A percentile compares a stretch with the other conserved stretches of the same genome.
Evolutionary conservation across 1,140 invertebrate species (phyloP).

Genomic region (Drosophila bifasciata): DNA sequence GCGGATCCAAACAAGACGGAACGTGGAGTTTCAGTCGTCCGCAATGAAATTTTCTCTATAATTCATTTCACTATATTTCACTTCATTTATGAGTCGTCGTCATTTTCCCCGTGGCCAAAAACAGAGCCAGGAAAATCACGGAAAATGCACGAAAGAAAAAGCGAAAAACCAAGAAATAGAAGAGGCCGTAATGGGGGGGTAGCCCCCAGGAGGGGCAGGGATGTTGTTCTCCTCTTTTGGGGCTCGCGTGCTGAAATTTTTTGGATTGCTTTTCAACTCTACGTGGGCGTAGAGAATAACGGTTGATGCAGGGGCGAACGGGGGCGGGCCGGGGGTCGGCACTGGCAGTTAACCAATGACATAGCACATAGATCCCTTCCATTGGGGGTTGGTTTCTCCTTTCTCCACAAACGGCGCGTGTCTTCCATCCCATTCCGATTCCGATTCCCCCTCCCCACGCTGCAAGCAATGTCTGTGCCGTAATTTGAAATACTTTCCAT

Average conservation of each 20-base stretch:
- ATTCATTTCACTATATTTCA: conserved; percentile 69
- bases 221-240: conserved; percentile 5
- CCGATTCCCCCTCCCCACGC: background rate
- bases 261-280: conserved; percentile 70
- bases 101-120: conserved; percentile 45
- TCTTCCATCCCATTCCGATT: conserved; percentile 8
- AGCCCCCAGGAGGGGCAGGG: no score
- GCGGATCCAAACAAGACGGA: conserved; percentile 9
- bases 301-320: no score
- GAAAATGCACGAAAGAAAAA: conserved; percentile 13
- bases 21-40: conserved; percentile 23
- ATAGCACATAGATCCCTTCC: conserved; percentile 35
- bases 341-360: conserved; percentile 74
- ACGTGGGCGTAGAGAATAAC: conserved; percentile 40
- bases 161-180: conserved; percentile 18
- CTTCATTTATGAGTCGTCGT: conserved; percentile 80
- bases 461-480: conserved; percentile 32
- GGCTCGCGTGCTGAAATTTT: conserved; percentile 74
- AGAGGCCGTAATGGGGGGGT: background rate
- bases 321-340: no score
- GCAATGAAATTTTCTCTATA: conserved; percentile 33
- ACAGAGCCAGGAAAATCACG: conserved; percentile 16
- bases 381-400: conserved; percentile 41
- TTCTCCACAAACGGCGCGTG: conserved; percentile 34
- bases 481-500: conserved; percentile 82